Percentiles rank a stretch among this genome's conserved stretches.
Conservation (phyloP, 2,797 vertebrate genomes). For the Nyctalus aviator region DNA sequence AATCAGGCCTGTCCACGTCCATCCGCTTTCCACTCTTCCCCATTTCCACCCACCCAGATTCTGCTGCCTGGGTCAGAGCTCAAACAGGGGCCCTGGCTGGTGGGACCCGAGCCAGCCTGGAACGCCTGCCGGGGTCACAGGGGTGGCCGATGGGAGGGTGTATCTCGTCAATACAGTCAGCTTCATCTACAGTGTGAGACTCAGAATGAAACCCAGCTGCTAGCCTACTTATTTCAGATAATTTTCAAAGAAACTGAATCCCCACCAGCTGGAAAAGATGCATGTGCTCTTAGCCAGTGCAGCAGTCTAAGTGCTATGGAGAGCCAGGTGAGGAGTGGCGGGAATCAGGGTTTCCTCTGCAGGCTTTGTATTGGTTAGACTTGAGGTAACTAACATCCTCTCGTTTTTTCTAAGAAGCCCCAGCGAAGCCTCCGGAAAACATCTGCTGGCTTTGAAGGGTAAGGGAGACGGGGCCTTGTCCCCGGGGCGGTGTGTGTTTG, state of each 20-base stretch:
- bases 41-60: not conserved
- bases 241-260: conserved; percentile 25
- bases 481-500: not conserved
- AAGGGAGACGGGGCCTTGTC: not conserved
- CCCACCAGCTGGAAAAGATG: not conserved
- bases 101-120: too few relatives aligned
- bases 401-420: conserved; percentile 34
- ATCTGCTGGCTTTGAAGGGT: conserved; percentile 4
- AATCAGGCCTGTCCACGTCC: not conserved
- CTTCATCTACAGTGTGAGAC: not conserved
- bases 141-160: not conserved
- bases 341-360: not conserved
- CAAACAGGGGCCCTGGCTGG: not conserved
- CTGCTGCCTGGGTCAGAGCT: not conserved
- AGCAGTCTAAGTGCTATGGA: not conserved
- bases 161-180: not conserved
- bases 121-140: not conserved
- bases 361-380: not conserved
- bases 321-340: not conserved
- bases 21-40: not conserved
- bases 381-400: not conserved
- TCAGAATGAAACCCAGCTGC: conserved; percentile 3
- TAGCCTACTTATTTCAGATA: not conserved
- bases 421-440: conserved; percentile 25
- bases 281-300: not conserved